Percentiles rank a stretch among this genome's conserved stretches.
These are phyloP conservation scores for Platycnemis pennipes DNA, from an alignment of 2,888 invertebrate genomes.

Conservation along the genomic window DNA sequence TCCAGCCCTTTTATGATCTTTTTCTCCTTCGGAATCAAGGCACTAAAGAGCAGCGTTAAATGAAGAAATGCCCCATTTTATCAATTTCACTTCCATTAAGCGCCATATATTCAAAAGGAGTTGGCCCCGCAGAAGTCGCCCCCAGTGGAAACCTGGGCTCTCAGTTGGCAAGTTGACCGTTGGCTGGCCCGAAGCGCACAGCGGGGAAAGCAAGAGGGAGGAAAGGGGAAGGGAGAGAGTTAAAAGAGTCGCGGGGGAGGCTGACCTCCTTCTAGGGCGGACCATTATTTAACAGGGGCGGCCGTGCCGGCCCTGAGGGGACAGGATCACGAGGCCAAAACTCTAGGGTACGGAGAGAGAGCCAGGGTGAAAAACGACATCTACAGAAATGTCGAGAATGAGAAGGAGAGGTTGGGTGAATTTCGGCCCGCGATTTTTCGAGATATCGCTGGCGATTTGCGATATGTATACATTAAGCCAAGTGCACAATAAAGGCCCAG, in stretches of 20 bases:
- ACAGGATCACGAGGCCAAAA: neutral
- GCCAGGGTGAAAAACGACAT: neutral
- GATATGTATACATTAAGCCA: too few relatives aligned
- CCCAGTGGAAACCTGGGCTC: slow-evolving; percentile 12
- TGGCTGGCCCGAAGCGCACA: neutral
- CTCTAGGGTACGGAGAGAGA: neutral
- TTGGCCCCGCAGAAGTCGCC: neutral
- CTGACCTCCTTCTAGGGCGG: neutral
- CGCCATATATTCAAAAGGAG: neutral
- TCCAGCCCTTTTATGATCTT: neutral
- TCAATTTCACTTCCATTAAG: slow-evolving; percentile 28
- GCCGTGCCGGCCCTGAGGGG: neutral
- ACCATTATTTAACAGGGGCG: neutral
- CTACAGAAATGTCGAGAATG: neutral
- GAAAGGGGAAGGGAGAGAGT: neutral
- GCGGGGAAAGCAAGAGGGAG: neutral
- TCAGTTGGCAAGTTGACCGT: slow-evolving; percentile 64
- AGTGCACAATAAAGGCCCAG: too few relatives aligned
- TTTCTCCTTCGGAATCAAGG: neutral
- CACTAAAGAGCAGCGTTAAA: neutral
- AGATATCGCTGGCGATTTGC: too few relatives aligned
- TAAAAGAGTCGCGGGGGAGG: neutral
- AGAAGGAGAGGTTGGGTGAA: too few relatives aligned
- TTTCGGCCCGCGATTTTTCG: too few relatives aligned
- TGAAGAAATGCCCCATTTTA: slow-evolving; percentile 23